Evolutionary conservation across 2,888 invertebrate species (phyloP).

Genomic region (Psylliodes chrysocephalus): DNA sequence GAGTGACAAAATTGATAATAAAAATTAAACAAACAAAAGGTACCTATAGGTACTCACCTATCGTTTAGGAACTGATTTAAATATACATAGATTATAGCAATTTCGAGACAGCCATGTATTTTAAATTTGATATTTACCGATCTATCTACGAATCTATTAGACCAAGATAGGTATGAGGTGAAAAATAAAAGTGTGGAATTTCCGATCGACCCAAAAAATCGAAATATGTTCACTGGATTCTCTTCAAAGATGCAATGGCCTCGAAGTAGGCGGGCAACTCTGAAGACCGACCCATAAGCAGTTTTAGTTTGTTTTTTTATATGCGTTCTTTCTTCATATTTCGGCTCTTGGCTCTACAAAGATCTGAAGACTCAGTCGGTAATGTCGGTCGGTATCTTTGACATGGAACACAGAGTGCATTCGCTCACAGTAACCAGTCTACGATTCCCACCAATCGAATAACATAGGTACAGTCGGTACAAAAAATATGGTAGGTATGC

Average conservation of each 20-base stretch:
- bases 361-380: slow-evolving; percentile 47
- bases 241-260: slow-evolving; percentile 24
- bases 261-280: slow-evolving; percentile 20
- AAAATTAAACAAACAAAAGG: too few species aligned
- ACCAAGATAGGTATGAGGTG: not conserved
- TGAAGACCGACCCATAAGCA: slow-evolving; percentile 55
- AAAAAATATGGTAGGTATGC: slow-evolving; percentile 25
- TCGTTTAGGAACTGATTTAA: too few species aligned
- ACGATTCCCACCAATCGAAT: slow-evolving; percentile 36
- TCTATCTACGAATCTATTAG: not conserved
- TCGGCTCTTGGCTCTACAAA: slow-evolving; percentile 59
- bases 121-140: too few species aligned
- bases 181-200: slow-evolving; percentile 7
- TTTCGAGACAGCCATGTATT: too few species aligned
- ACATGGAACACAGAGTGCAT: slow-evolving; percentile 38
- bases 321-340: slow-evolving; percentile 58
- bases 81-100: too few species aligned
- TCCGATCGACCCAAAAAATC: slow-evolving; percentile 12
- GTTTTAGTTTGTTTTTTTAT: slow-evolving; percentile 50
- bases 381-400: slow-evolving; percentile 56
- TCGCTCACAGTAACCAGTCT: slow-evolving; percentile 50
- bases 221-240: slow-evolving; percentile 26
- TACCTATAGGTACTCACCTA: too few species aligned
- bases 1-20: too few species aligned
- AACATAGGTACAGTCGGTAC: slow-evolving; percentile 33